Evolutionary conservation across 1,140 invertebrate species (phyloP).

Genomic region (Lucilia cuprina): DNA sequence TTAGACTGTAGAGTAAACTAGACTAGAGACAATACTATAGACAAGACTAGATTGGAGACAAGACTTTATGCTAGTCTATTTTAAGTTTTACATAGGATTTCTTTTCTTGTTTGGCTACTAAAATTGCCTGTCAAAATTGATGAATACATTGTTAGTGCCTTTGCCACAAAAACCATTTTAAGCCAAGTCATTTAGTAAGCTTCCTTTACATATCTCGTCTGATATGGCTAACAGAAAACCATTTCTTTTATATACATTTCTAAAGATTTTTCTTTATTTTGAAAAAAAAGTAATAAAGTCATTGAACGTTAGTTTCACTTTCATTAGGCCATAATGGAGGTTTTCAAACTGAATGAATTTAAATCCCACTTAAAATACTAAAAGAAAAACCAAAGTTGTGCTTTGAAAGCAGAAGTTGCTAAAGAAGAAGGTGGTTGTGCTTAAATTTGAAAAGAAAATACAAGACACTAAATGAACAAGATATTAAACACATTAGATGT

Average conservation of each 20-base stretch:
- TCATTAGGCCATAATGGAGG: not conserved
- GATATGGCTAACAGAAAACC: not conserved
- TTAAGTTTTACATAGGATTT: too few species aligned
- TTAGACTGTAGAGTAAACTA: too few species aligned
- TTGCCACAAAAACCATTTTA: too few species aligned
- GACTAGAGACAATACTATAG: too few species aligned
- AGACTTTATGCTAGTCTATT: too few species aligned
- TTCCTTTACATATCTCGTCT: too few species aligned
- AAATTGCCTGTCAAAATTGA: too few species aligned
- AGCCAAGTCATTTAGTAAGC: too few species aligned
- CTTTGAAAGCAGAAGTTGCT: not conserved
- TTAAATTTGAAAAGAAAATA: not conserved
- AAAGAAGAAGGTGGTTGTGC: not conserved
- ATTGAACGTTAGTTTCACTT: conserved; percentile 28
- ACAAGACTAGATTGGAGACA: too few species aligned
- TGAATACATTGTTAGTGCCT: too few species aligned
- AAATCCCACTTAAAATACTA: not conserved
- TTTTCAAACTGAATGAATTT: not conserved
- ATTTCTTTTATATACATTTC: not conserved
- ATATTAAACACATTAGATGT: not conserved
- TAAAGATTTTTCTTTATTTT: not conserved
- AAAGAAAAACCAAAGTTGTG: not conserved
- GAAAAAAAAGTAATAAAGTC: conserved; percentile 12
- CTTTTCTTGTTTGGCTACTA: too few species aligned
- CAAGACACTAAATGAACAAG: not conserved